Conservation (phyloP, 2,888 invertebrate species). For the Polydrusus pterygomalis region DNA sequence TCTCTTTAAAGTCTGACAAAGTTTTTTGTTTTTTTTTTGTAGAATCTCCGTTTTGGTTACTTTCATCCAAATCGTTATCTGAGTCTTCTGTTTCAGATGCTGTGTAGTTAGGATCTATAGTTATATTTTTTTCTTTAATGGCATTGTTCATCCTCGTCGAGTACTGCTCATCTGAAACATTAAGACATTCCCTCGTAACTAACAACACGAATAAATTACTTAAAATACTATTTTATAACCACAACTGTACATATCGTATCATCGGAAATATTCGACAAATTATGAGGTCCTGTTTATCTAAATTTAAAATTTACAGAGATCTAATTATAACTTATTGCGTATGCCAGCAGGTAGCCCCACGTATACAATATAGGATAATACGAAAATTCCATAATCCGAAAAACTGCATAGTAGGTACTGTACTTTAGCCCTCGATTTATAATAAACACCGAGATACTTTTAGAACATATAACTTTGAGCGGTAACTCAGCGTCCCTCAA, state of each 20-base stretch:
- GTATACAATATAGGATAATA: neutral
- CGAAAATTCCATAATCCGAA: neutral
- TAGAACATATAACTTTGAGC: too few species aligned
- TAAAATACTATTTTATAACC: neutral
- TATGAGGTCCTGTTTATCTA: neutral
- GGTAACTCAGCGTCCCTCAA: too few species aligned
- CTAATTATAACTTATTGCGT: neutral
- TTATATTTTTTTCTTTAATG: neutral
- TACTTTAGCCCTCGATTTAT: conserved; percentile 1
- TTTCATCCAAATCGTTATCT: neutral
- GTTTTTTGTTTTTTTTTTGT: neutral
- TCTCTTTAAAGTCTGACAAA: neutral
- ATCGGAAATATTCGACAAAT: neutral
- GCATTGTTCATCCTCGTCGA: neutral
- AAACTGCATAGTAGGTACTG: neutral
- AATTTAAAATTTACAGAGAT: neutral
- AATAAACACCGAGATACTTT: too few species aligned
- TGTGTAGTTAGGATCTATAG: neutral
- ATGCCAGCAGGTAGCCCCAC: neutral
- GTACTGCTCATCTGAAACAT: neutral
- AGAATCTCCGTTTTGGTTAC: neutral
- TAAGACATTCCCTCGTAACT: neutral
- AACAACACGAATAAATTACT: neutral
- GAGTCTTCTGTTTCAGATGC: neutral
- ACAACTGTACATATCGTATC: neutral